Conservation (phyloP, 2,888 invertebrate genomes). For the Polydrusus cervinus region DNA sequence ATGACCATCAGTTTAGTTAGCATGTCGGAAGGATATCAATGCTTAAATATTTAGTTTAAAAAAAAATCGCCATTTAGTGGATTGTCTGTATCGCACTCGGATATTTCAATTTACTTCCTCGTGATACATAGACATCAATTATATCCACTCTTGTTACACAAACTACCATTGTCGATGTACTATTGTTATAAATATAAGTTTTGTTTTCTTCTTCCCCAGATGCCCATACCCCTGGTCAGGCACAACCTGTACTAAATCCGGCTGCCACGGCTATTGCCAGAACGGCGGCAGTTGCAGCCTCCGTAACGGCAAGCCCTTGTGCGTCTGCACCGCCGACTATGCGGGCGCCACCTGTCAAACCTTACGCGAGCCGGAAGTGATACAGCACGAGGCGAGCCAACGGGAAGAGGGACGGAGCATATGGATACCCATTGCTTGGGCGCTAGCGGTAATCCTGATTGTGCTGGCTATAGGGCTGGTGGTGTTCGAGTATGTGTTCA, state of each 20-base stretch:
- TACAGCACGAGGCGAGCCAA: slow-evolving; percentile 31
- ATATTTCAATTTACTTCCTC: no score
- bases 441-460: slow-evolving; percentile 61
- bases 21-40: no score
- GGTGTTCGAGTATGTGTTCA: slow-evolving; percentile 63
- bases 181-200: no score
- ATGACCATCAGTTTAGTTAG: no score
- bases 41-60: no score
- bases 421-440: slow-evolving; percentile 60
- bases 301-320: slow-evolving; percentile 66
- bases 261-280: slow-evolving; percentile 72
- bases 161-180: no score
- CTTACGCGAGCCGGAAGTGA: slow-evolving; percentile 34
- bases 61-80: no score
- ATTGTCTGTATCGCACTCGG: no score
- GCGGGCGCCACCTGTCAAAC: slow-evolving; percentile 64
- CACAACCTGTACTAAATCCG: slow-evolving; percentile 73
- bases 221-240: slow-evolving; percentile 77
- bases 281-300: slow-evolving; percentile 74
- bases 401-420: slow-evolving; percentile 55
- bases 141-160: no score
- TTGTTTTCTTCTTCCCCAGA: slow-evolving; percentile 53
- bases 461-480: slow-evolving; percentile 62
- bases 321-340: slow-evolving; percentile 71
- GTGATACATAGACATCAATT: no score